Percentiles rank a stretch among this genome's conserved stretches.
Conservation (phyloP, 2,797 vertebrate species). For the Chaenodraco wilsoni region DNA sequence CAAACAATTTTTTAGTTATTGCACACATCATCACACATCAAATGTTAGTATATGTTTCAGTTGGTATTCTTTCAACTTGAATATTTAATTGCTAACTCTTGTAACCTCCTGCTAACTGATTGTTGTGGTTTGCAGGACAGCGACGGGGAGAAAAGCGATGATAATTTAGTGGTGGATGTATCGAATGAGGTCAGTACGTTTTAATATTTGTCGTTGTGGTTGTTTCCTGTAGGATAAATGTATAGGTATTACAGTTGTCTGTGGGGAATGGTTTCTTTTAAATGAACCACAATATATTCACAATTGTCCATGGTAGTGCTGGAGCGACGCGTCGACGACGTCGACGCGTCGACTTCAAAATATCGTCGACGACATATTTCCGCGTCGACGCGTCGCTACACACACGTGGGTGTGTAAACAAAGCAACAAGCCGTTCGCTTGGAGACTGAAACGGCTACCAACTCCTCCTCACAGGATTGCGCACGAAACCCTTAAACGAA, state of each 20-base stretch:
- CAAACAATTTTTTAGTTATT: neutral
- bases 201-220: neutral
- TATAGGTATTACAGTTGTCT: neutral
- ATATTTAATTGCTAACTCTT: neutral
- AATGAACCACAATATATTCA: constrained; percentile 1
- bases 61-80: neutral
- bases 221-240: neutral
- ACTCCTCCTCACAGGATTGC: too few species aligned
- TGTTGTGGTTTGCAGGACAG: constrained; percentile 87
- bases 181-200: constrained; percentile 92
- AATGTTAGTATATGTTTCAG: neutral
- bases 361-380: too few species aligned
- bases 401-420: too few species aligned
- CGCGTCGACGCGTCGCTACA: too few species aligned
- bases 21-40: neutral
- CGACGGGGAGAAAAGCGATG: constrained; percentile 96
- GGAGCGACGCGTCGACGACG: too few species aligned
- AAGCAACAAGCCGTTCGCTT: too few species aligned
- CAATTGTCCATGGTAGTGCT: neutral
- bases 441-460: too few species aligned
- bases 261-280: neutral
- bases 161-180: constrained; percentile 95
- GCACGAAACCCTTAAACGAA: too few species aligned
- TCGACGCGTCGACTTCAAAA: too few species aligned
- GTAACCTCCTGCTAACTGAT: constrained; percentile 58